Evolutionary conservation across 1,140 invertebrate species (phyloP).

Genomic region (Drosophila seguyi): DNA sequence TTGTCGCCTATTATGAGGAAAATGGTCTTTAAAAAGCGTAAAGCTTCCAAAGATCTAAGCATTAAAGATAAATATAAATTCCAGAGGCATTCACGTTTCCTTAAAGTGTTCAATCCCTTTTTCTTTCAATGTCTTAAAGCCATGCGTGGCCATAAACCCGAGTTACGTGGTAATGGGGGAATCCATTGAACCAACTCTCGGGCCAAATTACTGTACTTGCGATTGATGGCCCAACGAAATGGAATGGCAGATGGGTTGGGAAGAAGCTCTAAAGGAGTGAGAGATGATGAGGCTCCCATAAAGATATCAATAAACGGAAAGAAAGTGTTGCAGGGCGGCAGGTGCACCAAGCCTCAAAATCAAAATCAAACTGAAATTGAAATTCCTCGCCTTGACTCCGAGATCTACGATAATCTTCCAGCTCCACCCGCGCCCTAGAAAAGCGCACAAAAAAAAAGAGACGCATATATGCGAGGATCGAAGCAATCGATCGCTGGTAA

Average conservation of each 20-base stretch:
- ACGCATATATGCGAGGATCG: slow-evolving; percentile 28
- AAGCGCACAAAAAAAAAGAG: neutral
- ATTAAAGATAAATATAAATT: neutral
- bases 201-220: slow-evolving; percentile 76
- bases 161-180: slow-evolving; percentile 80
- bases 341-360: slow-evolving; percentile 18
- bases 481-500: slow-evolving; percentile 52
- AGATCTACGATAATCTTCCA: slow-evolving; percentile 40
- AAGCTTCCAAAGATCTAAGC: neutral
- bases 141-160: slow-evolving; percentile 59
- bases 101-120: slow-evolving; percentile 11
- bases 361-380: slow-evolving; percentile 37
- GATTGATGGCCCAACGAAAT: slow-evolving; percentile 51
- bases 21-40: neutral
- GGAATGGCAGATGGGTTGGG: slow-evolving; percentile 27
- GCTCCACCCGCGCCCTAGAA: slow-evolving; percentile 27
- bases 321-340: slow-evolving; percentile 53
- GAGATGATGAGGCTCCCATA: slow-evolving; percentile 3
- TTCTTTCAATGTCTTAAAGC: slow-evolving; percentile 7
- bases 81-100: neutral
- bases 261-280: neutral
- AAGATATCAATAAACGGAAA: slow-evolving; percentile 52
- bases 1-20: neutral
- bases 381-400: slow-evolving; percentile 26
- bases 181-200: slow-evolving; percentile 40